Conservation (phyloP, 35 echinoderm and acorn worm genomes). For the Anneissia japonica region DNA sequence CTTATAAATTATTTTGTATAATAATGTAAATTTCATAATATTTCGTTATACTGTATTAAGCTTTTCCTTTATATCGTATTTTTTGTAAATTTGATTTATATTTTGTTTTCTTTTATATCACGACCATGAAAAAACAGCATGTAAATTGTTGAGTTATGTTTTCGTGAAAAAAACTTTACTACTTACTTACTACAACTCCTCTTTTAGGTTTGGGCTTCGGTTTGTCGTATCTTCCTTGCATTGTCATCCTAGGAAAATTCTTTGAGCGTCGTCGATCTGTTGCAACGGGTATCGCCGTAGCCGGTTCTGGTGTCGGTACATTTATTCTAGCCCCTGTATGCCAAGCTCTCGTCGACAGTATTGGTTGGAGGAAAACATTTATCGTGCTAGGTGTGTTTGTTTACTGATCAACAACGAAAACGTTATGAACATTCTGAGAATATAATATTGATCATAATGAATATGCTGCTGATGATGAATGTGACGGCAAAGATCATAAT, state of each 20-base stretch:
- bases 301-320: slow-evolving; percentile 71
- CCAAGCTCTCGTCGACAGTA: slow-evolving; percentile 39
- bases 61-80: no score
- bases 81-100: no score
- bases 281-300: slow-evolving; percentile 70
- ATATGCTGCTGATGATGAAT: no score
- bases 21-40: no score
- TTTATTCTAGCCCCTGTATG: slow-evolving; percentile 78
- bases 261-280: slow-evolving; percentile 63
- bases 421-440: no score
- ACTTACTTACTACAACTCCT: not conserved
- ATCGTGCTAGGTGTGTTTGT: slow-evolving; percentile 43
- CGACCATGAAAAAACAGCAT: no score
- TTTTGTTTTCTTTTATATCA: no score
- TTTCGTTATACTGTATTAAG: no score
- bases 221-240: slow-evolving; percentile 68
- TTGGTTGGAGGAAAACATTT: slow-evolving; percentile 67
- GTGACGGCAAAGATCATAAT: not conserved
- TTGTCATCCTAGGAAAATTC: slow-evolving; percentile 81
- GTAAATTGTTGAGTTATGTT: no score
- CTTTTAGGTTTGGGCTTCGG: slow-evolving; percentile 77
- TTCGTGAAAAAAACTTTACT: not conserved
- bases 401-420: no score
- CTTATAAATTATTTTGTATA: no score
- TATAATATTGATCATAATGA: no score